These are phyloP conservation scores for Callospermophilus lateralis DNA, from an alignment of 2,113 vertebrate genomes.

Conservation along the genomic window DNA sequence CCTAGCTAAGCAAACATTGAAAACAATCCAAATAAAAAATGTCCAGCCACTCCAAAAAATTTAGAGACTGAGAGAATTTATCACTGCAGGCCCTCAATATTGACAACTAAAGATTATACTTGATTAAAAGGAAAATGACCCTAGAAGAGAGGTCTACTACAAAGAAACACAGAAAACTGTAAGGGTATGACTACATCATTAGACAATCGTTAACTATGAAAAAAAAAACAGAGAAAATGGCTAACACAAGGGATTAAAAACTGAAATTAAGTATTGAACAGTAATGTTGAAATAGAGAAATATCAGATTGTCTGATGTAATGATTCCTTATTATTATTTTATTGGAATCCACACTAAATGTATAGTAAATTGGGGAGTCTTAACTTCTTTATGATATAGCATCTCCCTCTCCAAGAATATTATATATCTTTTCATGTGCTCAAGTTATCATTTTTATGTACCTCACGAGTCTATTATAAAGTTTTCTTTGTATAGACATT, in stretches of 20 bases:
- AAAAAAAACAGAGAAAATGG: background rate
- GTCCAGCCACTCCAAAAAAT: background rate
- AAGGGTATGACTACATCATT: background rate
- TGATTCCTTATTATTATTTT: background rate
- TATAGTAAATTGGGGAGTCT: background rate
- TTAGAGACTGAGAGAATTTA: background rate
- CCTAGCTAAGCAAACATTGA: background rate
- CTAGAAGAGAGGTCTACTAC: background rate
- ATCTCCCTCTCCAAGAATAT: background rate
- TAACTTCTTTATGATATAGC: background rate
- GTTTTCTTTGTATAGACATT: slow-evolving; percentile 36
- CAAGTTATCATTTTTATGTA: slow-evolving; percentile 13
- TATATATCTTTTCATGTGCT: background rate
- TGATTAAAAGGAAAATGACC: background rate
- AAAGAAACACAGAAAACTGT: background rate
- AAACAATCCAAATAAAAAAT: background rate
- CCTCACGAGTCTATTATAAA: background rate
- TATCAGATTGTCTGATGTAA: background rate
- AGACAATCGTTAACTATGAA: background rate
- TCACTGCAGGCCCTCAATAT: background rate
- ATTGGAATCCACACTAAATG: background rate
- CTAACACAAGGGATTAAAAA: background rate
- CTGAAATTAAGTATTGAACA: slow-evolving; percentile 11
- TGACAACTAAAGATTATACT: background rate
- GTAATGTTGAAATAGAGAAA: background rate